A percentile compares a stretch with the other conserved stretches of the same genome.
These are phyloP conservation scores for Opisthograptis luteolata DNA, from an alignment of 2,888 invertebrate species.

Conservation along the genomic window DNA sequence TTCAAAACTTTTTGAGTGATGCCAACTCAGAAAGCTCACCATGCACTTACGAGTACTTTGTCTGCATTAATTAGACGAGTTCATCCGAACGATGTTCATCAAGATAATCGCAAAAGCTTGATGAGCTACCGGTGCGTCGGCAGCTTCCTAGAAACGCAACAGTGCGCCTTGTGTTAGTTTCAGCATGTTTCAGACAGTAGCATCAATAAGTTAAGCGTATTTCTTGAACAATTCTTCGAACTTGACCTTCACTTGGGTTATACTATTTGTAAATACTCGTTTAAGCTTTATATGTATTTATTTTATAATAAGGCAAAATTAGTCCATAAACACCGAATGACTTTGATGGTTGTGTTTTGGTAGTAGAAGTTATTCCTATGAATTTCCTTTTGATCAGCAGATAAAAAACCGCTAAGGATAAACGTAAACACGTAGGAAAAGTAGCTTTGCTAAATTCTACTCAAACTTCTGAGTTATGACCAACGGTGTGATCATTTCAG, in stretches of 20 bases:
- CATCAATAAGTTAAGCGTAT: slow-evolving; percentile 41
- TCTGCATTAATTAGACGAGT: slow-evolving; percentile 14
- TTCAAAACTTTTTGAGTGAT: background rate
- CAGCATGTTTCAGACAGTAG: slow-evolving; percentile 39
- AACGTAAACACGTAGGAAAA: no score
- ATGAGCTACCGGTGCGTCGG: slow-evolving; percentile 27
- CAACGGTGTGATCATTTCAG: no score
- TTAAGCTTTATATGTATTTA: slow-evolving; percentile 10
- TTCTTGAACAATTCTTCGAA: slow-evolving; percentile 54
- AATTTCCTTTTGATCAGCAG: no score
- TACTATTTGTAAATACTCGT: slow-evolving; percentile 12
- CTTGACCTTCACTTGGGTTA: slow-evolving; percentile 52
- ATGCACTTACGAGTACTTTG: background rate
- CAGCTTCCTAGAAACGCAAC: slow-evolving; percentile 55
- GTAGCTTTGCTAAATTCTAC: no score
- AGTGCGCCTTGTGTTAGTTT: slow-evolving; percentile 58
- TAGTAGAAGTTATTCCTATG: no score
- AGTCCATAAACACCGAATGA: no score
- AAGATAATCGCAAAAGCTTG: slow-evolving; percentile 34
- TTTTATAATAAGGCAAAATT: no score
- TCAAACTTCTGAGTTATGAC: no score
- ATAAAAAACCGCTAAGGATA: no score
- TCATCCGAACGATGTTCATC: slow-evolving; percentile 19
- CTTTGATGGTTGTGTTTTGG: no score
- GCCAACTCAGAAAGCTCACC: background rate